These are phyloP conservation scores for Ursus arctos DNA, from an alignment of 2,113 vertebrate genomes.

Conservation along the genomic window DNA sequence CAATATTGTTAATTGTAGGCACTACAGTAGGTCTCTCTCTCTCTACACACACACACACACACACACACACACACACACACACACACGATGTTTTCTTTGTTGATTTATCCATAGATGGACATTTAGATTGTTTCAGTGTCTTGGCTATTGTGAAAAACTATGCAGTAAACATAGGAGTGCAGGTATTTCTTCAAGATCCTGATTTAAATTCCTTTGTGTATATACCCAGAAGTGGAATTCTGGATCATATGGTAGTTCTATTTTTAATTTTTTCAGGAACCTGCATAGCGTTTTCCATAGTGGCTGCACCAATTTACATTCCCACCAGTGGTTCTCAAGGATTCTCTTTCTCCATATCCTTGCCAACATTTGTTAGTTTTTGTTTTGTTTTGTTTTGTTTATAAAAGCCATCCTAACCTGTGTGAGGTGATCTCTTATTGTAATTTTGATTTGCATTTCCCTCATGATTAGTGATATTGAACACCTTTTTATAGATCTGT, in stretches of 20 bases:
- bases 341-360: not conserved
- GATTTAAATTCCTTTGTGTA: not conserved
- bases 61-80: not conserved
- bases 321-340: not conserved
- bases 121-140: not conserved
- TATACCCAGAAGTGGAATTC: not conserved
- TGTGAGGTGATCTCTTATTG: not conserved
- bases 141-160: not conserved
- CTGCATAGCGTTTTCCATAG: not conserved
- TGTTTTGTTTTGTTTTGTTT: not conserved
- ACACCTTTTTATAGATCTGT: not conserved
- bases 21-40: not conserved
- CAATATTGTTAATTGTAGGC: not conserved
- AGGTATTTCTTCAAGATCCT: not conserved
- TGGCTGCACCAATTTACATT: not conserved
- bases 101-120: not conserved
- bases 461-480: not conserved
- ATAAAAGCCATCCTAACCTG: not conserved
- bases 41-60: not conserved
- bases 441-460: not conserved
- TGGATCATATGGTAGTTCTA: not conserved
- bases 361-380: not conserved
- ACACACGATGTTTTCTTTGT: not conserved
- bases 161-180: not conserved
- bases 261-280: not conserved